A percentile compares a stretch with the other conserved stretches of the same genome.
Evolutionary conservation across 2,113 vertebrate species (phyloP).

Genomic region (Sigmodon hispidus): DNA sequence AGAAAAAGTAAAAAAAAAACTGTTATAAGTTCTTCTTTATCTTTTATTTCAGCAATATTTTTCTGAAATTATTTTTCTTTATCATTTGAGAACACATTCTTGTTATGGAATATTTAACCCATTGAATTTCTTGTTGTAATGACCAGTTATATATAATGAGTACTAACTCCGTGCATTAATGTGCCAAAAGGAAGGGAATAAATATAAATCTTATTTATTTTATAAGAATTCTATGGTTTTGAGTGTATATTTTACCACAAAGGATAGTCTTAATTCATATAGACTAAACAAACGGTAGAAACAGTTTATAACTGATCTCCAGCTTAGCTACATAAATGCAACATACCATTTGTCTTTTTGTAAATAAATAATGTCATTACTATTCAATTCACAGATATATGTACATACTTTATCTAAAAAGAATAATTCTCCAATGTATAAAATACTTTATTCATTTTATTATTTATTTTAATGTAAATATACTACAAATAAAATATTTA

Average conservation of each 20-base stretch:
- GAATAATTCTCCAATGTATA: not conserved
- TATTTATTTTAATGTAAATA: not conserved
- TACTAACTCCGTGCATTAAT: not conserved
- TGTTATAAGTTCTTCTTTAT: not conserved
- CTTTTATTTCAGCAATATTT: not conserved
- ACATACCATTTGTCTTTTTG: not conserved
- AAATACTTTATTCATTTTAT: not conserved
- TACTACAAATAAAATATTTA: not conserved
- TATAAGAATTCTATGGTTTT: not conserved
- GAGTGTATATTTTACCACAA: not conserved
- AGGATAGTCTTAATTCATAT: not conserved
- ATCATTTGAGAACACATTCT: not conserved
- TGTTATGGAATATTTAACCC: not conserved
- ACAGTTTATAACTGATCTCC: slow-evolving; percentile 6
- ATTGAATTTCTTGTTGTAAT: not conserved
- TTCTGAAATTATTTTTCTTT: not conserved
- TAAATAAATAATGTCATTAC: not conserved
- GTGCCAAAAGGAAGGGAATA: not conserved
- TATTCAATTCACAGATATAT: not conserved
- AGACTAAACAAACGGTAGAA: not conserved
- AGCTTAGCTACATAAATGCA: not conserved
- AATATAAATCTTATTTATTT: not conserved
- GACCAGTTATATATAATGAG: not conserved
- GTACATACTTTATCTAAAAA: not conserved
- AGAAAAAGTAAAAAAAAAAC: not conserved